Base-by-base conservation (phyloP, 2,797 vertebrate species). In the Manis crassicaudata region DNA sequence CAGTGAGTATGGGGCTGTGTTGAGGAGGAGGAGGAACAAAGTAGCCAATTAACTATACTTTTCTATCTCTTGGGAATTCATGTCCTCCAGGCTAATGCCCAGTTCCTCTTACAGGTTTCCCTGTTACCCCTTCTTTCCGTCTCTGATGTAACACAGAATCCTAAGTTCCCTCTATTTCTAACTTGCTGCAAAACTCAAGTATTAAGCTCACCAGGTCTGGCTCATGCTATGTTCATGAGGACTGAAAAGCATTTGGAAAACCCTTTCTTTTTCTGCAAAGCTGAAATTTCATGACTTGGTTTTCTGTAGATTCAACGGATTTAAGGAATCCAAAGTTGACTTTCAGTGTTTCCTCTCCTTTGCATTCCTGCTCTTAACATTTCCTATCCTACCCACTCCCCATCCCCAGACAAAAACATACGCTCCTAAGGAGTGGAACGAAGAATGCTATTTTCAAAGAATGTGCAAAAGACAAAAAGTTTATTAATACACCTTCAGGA, bases 251-350 rank as follows among this genome's bases (percentile, higher is more conserved):
- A 79, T 95, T 87, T 63, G 21, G 18, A 73, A 94, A 90, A 65
- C 77, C 13, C 29, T 88, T 75, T 54, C 37, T 95, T 91, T 9
- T 27, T 89, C 50, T 77, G 54, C 16, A 63, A 7, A 67, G 54
- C 56, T 72, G 35, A 76, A 79, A 60, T 81, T 67, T 79, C 16
- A 72, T 89, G 70, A 18, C 27, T 92, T 77, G 29, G 75, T 94
- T 94, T 90, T 13, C 90, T 32, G 1, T 91, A 67, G 20, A 65
- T 67, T 88, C 0, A 0, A 0, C 50, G 29, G 52, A 37, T 65
- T 63, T 80, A 50, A 65, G 21, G 3, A 20, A 13, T n/a, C 37
- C 20, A 54, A 87, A 86, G 40, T 5, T 21, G 3, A 52, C 67
- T 25, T 27, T 52, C 52, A 76, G 27, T 12, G 46, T 75, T 88